Base-by-base conservation (phyloP, 2,797 vertebrate species). In the Chelmon rostratus region DNA sequence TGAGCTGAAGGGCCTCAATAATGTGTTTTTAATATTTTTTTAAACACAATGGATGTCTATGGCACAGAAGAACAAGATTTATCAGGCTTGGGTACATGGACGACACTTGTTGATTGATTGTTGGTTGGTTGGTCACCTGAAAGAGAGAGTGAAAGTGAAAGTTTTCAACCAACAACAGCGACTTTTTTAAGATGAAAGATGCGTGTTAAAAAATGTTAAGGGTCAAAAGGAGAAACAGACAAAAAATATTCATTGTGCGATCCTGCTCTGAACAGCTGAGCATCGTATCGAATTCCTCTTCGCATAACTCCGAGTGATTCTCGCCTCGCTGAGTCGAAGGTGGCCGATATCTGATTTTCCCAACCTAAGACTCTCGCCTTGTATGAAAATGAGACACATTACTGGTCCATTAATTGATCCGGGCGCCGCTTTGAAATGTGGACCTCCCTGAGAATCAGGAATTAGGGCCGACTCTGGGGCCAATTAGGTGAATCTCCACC, bases 381-480 rank as follows among this genome's bases (percentile, higher is more conserved):
- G 86, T 91, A 89, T 93, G 88, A 93, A 92, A 93, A 93, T 90
- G 90, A 93, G 91, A 90, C 88, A 79, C 92, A 94, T 95, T 94
- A 94, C 81, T 44, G 90, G 73, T 86, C 92, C 93, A 93, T 95
- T 94, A 93, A 95, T 94, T 94, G 94, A 95, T 95, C 92, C 35
- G 79, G 84, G 68, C 5, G 53, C 86, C 80, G 86, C 91, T 94
- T 93, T 94, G 93, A 93, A 93, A 95, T 94, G 93, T 93, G 92
- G 88, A 78, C 88, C 86, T 94, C 91, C 90, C 86, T 85, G 86
- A 90, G 90, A 90, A 86, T 88, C 79, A 80, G 85, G 89, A 93
- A 94, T 95, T 93, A 94, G 91, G 84, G 76, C 78, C 12, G 78
- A 88, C 89, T 92, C 87, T 63, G 33, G 87, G 90, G 92, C 93